Evolutionary conservation across 2,113 vertebrate species (phyloP).

Genomic region (Pogonocichla stellata): DNA sequence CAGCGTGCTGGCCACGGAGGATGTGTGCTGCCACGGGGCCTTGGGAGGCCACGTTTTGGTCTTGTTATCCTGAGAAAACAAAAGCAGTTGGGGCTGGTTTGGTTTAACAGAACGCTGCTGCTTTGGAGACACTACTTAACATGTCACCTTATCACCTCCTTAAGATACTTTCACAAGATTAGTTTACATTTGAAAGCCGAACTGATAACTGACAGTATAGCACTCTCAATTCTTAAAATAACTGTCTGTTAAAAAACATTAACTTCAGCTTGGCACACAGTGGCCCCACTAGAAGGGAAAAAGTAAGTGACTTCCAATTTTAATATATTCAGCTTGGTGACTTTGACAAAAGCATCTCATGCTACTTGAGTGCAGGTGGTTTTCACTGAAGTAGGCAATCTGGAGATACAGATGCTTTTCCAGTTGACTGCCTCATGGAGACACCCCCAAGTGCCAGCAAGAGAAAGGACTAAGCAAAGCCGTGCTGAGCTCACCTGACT

Average conservation of each 20-base stretch:
- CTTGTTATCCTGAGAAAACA: conserved; percentile 88
- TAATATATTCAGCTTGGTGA: not conserved
- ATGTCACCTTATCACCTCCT: too few relatives aligned
- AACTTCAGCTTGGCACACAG: not conserved
- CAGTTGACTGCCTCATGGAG: not conserved
- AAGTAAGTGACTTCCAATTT: not conserved
- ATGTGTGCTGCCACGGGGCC: conserved; percentile 94
- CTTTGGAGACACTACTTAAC: too few relatives aligned
- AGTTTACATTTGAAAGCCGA: not conserved
- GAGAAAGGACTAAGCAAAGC: not conserved
- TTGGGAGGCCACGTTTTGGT: conserved; percentile 99
- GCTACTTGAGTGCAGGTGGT: not conserved
- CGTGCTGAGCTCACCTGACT: conserved; percentile 81
- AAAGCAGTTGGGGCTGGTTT: too few relatives aligned
- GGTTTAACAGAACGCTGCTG: not conserved
- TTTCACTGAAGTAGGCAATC: not conserved
- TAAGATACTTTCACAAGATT: not conserved
- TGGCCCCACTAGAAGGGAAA: not conserved
- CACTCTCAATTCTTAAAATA: not conserved
- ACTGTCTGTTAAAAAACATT: fast-evolving
- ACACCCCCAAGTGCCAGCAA: not conserved
- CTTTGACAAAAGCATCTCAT: not conserved
- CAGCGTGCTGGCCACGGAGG: conserved; percentile 79
- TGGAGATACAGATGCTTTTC: not conserved
- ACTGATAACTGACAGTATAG: not conserved